These are phyloP conservation scores for Hypothenemus hampei DNA, from an alignment of 1,140 invertebrate genomes.

Conservation along the genomic window DNA sequence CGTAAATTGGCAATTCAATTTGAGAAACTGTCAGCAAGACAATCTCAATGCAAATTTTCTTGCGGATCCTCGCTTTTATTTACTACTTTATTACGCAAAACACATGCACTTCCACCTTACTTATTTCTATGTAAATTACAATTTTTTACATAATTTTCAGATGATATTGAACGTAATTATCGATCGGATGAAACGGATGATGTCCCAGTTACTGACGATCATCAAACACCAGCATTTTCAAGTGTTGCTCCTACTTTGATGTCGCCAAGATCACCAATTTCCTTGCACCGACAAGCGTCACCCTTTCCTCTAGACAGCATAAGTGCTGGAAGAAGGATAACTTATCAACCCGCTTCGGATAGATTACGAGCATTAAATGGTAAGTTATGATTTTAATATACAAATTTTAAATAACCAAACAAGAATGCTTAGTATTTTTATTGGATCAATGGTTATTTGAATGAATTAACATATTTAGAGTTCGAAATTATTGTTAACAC, in stretches of 20 bases:
- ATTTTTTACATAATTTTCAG: slow-evolving; percentile 37
- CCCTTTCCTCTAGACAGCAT: slow-evolving; percentile 64
- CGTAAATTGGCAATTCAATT: slow-evolving; percentile 28
- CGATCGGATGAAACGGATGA: slow-evolving; percentile 57
- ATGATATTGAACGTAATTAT: slow-evolving; percentile 55
- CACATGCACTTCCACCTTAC: not conserved
- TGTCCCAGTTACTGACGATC: slow-evolving; percentile 50
- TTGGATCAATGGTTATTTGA: not conserved
- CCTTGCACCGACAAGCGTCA: slow-evolving; percentile 58
- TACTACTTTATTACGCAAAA: slow-evolving; percentile 29
- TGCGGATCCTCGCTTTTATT: slow-evolving; percentile 21
- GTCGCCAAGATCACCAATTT: slow-evolving; percentile 45
- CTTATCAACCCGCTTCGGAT: slow-evolving; percentile 48
- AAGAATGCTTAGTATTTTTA: not conserved
- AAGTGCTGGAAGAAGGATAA: slow-evolving; percentile 53
- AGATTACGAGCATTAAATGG: slow-evolving; percentile 47
- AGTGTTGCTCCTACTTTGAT: slow-evolving; percentile 48
- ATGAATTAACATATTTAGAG: not conserved
- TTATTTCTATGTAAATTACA: slow-evolving; percentile 2
- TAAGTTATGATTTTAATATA: too few relatives aligned
- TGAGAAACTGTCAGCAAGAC: slow-evolving; percentile 28
- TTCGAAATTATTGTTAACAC: slow-evolving; percentile 3
- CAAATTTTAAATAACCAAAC: too few relatives aligned
- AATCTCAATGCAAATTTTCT: slow-evolving; percentile 31
- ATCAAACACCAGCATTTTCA: slow-evolving; percentile 48